Base-by-base conservation (phyloP, 1,140 invertebrate genomes). In the Cotesia glomerata region DNA sequence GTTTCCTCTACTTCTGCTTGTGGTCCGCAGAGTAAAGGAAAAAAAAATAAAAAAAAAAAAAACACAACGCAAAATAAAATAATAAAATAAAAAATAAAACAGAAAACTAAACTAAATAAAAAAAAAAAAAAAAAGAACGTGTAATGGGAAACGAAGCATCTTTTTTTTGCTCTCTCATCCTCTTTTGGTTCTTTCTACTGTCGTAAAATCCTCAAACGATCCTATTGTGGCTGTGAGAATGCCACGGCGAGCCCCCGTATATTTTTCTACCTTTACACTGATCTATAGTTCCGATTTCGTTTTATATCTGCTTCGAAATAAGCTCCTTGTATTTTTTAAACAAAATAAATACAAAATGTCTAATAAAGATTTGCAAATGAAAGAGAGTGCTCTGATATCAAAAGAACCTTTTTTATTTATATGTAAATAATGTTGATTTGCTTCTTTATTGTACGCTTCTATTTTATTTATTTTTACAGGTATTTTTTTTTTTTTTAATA, bases 71-170 rank as follows among this genome's bases (percentile, higher is more conserved):
- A 26, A 4, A 56, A 56, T 45, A 56, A 18, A 56, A 56, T 56
- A 18, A 56, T 56, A 18, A 56, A 56, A 56, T 26, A 26, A 26
- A 26, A 26, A 26, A 26, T 26, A 26, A 4, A 56, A 56, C 11
- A 56, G 13, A 56, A 56, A 13, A 18, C 11, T 56, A 18, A 56
- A 56, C 11, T 16, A 56, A 56, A 56, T 26, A 56, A 7, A 13
- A 18, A 18, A 54, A 54, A 59, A 32, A 59, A 59, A 59, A 59
- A 14, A 39, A 64, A 64, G 39, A 64, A 13, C 34, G n/a, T 64
- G 62, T 64, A 64, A 64, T 64, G 62, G 62, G 36, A 64, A 64
- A 64, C 62, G 62, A 64, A 64, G 36, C 34, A 45, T 64, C 34
- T 36, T 64, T 64, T 64, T 64, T 64, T 64, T 36, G n/a, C 16